Conservation (phyloP, 1,140 invertebrate species). For the Euborellia annulipes region DNA sequence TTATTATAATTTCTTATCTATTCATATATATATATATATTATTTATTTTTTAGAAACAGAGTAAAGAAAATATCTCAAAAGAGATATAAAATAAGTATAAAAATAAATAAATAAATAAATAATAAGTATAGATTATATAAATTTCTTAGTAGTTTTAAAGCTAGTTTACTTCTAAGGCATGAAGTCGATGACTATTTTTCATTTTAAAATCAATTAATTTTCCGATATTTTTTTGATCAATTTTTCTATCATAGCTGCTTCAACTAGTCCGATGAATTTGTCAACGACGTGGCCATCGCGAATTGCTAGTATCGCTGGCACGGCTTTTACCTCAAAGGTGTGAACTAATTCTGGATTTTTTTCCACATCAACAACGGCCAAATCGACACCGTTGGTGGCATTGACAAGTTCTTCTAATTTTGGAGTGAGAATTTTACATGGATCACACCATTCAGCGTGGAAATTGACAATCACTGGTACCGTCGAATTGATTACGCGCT, state of each 20-base stretch:
- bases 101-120: too few relatives aligned
- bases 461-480: constrained; percentile 74
- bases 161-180: too few relatives aligned
- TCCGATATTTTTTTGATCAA: constrained; percentile 55
- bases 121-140: too few relatives aligned
- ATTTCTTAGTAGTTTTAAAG: too few relatives aligned
- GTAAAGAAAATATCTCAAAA: too few relatives aligned
- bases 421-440: constrained; percentile 86
- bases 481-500: constrained; percentile 62
- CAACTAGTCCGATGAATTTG: constrained; percentile 81
- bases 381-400: constrained; percentile 56
- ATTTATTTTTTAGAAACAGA: too few relatives aligned
- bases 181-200: too few relatives aligned
- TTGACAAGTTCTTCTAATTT: constrained; percentile 70
- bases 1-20: too few relatives aligned
- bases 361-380: constrained; percentile 89
- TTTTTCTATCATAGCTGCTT: constrained; percentile 66
- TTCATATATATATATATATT: too few relatives aligned
- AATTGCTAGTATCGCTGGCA: constrained; percentile 79
- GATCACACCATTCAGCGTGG: constrained; percentile 88
- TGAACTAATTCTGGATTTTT: constrained; percentile 67
- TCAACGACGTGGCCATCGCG: constrained; percentile 77
- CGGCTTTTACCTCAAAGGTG: constrained; percentile 72
- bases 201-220: background rate
- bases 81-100: too few relatives aligned